Evolutionary conservation across 2,888 invertebrate species (phyloP), one percentile per base, ranked within the genome.

Genomic region (Cerastoderma edule): DNA sequence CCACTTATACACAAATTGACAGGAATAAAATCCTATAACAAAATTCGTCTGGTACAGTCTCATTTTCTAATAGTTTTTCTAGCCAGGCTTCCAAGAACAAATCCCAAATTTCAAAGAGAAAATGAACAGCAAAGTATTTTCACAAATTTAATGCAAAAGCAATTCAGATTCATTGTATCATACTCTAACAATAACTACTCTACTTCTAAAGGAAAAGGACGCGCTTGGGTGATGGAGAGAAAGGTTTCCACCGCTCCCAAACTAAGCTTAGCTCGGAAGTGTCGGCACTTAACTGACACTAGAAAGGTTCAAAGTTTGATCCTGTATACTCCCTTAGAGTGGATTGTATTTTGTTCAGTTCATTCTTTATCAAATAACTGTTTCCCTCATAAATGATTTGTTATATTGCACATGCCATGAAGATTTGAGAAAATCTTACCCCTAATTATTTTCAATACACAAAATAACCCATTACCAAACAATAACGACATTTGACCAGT

Each of bases 161-260:
- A n/a, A 16, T 16, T 39, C 16, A 16, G 39, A 16, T 16, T 39
- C 10, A 10, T 39, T 39, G 8, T 16, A 39, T 39, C n/a, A 39
- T 8, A 39, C 8, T 10, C 8, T 39, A 16, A 39, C 39, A 39
- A 39, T 39, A 39, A 4, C 50, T 5, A 24, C 22, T 10, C 24
- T 50, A 10, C 60, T n/a, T 33, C 32, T 60, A 19, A 16, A 66
- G 60, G 60, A 56, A 60, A 69, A 57, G 19, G 44, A 27, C 27
- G n/a, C 56, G 69, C 44, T 48, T 50, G 39, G 60, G 54, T 48
- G 67, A 60, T 50, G n/a, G 30, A 54, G 44, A 57, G 24, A 22
- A 35, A 19, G 32, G 48, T 53, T 50, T 70, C 32, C 57, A 69
- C 33, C 53, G 74, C 19, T 57, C 74, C 48, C 65, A 56, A 75